These are phyloP conservation scores for Gila robusta DNA, from an alignment of 2,797 vertebrate genomes.

Conservation along the genomic window DNA sequence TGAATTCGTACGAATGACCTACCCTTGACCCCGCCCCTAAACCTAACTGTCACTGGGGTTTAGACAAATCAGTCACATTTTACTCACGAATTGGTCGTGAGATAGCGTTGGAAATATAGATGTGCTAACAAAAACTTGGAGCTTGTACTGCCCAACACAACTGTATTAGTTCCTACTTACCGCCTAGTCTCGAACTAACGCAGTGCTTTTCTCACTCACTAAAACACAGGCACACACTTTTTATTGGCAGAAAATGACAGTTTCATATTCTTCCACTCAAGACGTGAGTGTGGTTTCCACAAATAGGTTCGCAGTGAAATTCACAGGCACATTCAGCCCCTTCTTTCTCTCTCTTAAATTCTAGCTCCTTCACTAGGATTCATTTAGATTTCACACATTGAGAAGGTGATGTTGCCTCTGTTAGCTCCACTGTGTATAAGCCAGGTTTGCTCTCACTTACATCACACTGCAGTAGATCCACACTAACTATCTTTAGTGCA, in stretches of 20 bases:
- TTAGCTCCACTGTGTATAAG: constrained; percentile 37
- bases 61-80: too few relatives aligned
- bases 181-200: background rate
- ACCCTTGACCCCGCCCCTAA: too few relatives aligned
- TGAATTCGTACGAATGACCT: too few relatives aligned
- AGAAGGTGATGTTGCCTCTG: constrained; percentile 29
- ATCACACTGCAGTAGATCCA: background rate
- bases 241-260: constrained; percentile 40
- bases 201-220: constrained; percentile 19
- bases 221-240: background rate
- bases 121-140: constrained; percentile 4
- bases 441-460: constrained; percentile 29
- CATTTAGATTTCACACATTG: constrained; percentile 61
- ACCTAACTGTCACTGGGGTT: too few relatives aligned
- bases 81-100: too few relatives aligned
- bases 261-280: constrained; percentile 36
- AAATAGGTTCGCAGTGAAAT: constrained; percentile 52
- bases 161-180: background rate
- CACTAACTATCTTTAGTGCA: background rate
- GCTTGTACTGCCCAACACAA: background rate
- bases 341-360: constrained; percentile 37
- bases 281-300: constrained; percentile 38
- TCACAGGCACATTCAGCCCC: constrained; percentile 36
- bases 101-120: constrained; percentile 1
- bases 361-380: constrained; percentile 48